Evolutionary conservation across 2,113 vertebrate species (phyloP).

Genomic region (Ictalurus punctatus): DNA sequence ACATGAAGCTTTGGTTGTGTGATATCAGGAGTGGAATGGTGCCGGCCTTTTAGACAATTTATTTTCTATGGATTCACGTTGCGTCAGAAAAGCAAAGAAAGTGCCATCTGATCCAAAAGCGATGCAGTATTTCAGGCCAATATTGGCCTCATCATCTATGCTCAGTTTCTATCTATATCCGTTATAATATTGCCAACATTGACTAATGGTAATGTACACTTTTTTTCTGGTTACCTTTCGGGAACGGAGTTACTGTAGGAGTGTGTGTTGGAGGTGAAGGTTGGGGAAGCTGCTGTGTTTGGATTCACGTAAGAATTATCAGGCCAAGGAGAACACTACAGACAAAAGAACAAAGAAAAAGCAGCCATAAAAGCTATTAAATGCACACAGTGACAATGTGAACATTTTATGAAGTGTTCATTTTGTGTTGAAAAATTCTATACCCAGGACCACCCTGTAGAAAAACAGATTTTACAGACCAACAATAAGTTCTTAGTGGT

Average conservation of each 20-base stretch:
- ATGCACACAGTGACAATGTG: not conserved
- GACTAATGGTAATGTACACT: not conserved
- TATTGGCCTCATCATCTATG: not conserved
- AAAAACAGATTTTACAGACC: not conserved
- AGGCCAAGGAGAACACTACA: slow-evolving; percentile 93
- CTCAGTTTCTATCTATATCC: not conserved
- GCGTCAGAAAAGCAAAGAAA: not conserved
- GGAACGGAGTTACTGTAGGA: slow-evolving; percentile 41
- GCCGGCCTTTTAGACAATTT: not conserved
- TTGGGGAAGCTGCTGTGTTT: slow-evolving; percentile 83
- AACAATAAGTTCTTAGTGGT: not conserved
- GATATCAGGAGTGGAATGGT: not conserved
- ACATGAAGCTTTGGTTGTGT: not conserved
- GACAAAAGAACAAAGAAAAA: slow-evolving; percentile 53
- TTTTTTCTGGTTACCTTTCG: slow-evolving; percentile 29
- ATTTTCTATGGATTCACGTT: not conserved
- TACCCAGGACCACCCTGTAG: not conserved
- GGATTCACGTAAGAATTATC: slow-evolving; percentile 88
- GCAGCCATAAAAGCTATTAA: slow-evolving; percentile 17
- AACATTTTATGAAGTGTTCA: not conserved
- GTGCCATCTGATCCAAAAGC: not conserved
- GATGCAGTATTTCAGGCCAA: not conserved
- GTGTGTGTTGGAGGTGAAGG: slow-evolving; percentile 48
- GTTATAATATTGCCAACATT: not conserved
- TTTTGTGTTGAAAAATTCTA: not conserved